Percentiles rank a stretch among this genome's conserved stretches.
Conservation (phyloP, 2,888 invertebrate genomes). For the Agapostemon virescens region DNA sequence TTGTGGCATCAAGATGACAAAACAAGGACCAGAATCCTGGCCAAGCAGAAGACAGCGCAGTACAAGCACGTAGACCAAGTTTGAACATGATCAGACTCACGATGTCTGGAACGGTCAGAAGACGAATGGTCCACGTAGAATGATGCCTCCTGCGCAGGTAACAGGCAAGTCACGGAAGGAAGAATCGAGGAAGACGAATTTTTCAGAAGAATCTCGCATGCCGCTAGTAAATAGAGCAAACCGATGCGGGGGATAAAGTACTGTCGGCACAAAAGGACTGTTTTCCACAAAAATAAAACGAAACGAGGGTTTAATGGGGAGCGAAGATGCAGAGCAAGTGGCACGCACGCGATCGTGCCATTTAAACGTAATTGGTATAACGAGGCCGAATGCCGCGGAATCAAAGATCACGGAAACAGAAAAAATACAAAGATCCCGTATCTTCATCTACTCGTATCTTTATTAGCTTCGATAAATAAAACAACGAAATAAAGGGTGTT, state of each 20-base stretch:
- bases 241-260: not conserved
- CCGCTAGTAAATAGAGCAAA: not conserved
- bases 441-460: no score
- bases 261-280: not conserved
- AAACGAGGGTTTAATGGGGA: not conserved
- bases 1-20: not conserved
- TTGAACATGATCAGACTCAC: slow-evolving; percentile 1
- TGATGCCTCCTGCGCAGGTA: not conserved
- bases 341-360: not conserved
- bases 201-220: not conserved
- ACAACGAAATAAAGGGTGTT: no score
- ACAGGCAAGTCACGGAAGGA: not conserved
- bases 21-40: not conserved
- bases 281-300: not conserved
- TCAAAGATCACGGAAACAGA: not conserved
- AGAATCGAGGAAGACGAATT: slow-evolving; percentile 5
- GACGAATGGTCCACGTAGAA: not conserved
- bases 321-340: not conserved
- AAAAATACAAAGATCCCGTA: no score
- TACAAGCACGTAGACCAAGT: not conserved
- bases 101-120: slow-evolving; percentile 3
- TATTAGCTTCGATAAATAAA: no score
- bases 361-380: not conserved
- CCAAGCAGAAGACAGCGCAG: no score
- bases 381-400: no score